Conservation (phyloP, 53 echinoderm and acorn worm species). For the Hippasteria phrygiana region DNA sequence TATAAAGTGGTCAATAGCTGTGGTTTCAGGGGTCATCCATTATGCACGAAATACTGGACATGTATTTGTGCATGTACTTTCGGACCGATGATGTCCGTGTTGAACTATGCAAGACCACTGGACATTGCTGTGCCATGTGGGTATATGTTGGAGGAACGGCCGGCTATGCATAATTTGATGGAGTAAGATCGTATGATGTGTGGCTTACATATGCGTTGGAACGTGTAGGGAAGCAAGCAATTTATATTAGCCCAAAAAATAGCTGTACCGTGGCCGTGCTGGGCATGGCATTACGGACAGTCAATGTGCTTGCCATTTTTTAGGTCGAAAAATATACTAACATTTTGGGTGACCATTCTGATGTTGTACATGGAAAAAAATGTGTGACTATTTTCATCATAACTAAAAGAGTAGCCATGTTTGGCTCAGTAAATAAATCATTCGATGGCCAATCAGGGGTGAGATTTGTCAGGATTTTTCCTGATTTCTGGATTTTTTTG, state of each 20-base stretch:
- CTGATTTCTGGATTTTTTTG: too few relatives aligned
- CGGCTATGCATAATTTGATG: slow-evolving; percentile 45
- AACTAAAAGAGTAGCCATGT: too few relatives aligned
- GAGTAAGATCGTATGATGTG: slow-evolving; percentile 14
- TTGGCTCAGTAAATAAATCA: too few relatives aligned
- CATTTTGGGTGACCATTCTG: not conserved
- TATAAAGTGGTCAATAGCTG: slow-evolving; percentile 2
- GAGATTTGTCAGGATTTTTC: too few relatives aligned
- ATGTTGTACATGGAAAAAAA: not conserved
- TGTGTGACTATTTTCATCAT: not conserved
- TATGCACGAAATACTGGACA: too few relatives aligned
- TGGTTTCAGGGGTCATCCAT: too few relatives aligned
- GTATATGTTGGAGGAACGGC: not conserved
- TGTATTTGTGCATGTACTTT: too few relatives aligned
- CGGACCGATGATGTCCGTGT: not conserved
- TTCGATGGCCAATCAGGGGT: too few relatives aligned
- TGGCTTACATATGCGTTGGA: not conserved
- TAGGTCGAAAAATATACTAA: too few relatives aligned
- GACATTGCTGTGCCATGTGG: not conserved
- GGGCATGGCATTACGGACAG: not conserved
- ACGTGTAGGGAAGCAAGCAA: slow-evolving; percentile 15
- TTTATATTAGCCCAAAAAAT: slow-evolving; percentile 51
- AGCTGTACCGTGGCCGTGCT: not conserved
- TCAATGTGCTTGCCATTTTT: too few relatives aligned
- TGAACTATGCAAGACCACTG: not conserved